Conservation (phyloP, 2,797 vertebrate genomes). For the Poecilia picta region DNA sequence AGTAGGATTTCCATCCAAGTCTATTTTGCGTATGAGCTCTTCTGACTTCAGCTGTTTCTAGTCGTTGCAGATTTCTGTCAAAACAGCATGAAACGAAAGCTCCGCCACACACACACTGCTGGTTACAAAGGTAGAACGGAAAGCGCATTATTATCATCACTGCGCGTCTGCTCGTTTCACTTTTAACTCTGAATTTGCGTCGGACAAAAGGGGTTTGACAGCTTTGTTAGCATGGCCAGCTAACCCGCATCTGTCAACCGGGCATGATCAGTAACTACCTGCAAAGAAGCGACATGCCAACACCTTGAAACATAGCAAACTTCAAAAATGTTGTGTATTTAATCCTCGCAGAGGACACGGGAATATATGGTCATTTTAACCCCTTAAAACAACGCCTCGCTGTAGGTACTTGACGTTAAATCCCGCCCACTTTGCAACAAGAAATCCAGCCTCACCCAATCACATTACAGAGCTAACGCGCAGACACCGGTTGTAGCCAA, state of each 20-base stretch:
- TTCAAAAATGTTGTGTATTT: neutral
- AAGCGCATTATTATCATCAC: neutral
- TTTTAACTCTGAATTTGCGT: conserved; percentile 33
- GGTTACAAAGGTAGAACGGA: neutral
- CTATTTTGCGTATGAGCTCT: neutral
- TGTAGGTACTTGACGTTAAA: conserved; percentile 12
- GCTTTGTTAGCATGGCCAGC: conserved; percentile 64
- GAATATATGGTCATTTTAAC: neutral
- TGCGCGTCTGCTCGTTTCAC: conserved; percentile 27
- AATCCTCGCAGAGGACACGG: neutral
- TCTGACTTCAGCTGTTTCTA: neutral
- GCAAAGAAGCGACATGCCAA: neutral
- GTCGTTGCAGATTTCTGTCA: conserved; percentile 1
- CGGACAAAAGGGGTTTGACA: conserved; percentile 74
- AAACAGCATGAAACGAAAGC: neutral
- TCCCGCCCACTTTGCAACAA: conserved; percentile 53
- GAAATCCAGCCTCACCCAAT: conserved; percentile 62
- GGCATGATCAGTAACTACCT: conserved; percentile 6
- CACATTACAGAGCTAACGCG: conserved; percentile 1
- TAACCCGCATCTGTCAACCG: conserved; percentile 54
- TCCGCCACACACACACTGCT: neutral
- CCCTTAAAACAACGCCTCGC: conserved; percentile 50
- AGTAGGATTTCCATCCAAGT: conserved; percentile 4
- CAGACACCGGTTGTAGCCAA: conserved; percentile 57
- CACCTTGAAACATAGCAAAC: neutral